Base-by-base conservation (phyloP, 1,140 invertebrate species). In the Latrodectus geometricus region DNA sequence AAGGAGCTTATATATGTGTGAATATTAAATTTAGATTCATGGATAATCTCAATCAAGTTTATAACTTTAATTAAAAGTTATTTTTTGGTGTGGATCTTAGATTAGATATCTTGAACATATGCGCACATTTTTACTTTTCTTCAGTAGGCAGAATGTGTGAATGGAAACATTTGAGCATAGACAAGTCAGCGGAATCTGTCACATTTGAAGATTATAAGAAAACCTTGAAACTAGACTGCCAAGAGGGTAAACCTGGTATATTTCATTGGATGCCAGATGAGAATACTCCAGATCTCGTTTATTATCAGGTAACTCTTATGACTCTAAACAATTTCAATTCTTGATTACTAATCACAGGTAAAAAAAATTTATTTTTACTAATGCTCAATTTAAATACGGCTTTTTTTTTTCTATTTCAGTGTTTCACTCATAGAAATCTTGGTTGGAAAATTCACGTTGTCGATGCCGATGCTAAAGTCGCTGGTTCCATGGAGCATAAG, bases 381-480 rank as follows among this genome's bases (percentile, higher is more conserved):
- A 61, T 61, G n/a, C 3, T n/a, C 12, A n/a, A 35, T 3, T 35
- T 35, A 35, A 35, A 35, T 35, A 35, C 5, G 35, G 35, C 1
- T 35, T 35, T 49, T 4, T 9, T 77, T 69, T 21, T 87, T 54
- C 88, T 88, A 87, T 92, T 92, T 17, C 91, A 97, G 95, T 98
- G 97, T 90, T 98, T 95, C 92, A 96, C 96, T 11, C 96, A 98
- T 91, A 95, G 96, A 65, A 95, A 97, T 90, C 93, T 98, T 79
- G 97, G 97, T 61, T 98, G 97, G 96, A 98, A 97, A 91, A 98
- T 99, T 88, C 95, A 97, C 89, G 96, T 99, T 0, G 73, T 84
- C 0, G 82, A 84, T 48, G 56, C 82, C 21, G 73, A 84, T 52
- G 73, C 20, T 7, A 83, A 83, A 83, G 72, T 83, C 0, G 81